phyloP scores from a whole-genome alignment of 2,888 invertebrate genomes.

The Melanostoma mellinum region DNA sequence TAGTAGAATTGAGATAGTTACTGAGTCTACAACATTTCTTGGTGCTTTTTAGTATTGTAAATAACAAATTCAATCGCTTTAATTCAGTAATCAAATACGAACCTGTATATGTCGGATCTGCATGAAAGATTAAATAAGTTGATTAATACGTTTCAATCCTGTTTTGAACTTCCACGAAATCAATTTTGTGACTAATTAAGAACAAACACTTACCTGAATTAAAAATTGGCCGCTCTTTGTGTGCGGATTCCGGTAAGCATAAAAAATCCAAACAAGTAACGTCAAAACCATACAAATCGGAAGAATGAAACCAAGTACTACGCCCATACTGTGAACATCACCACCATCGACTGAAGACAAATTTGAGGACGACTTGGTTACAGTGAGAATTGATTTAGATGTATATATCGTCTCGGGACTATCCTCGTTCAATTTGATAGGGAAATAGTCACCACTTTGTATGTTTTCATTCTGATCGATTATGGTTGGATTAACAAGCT shows the following conservation, averaged over 20 bases:
- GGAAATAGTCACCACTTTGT: conserved; percentile 32
- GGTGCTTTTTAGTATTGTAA: conserved; percentile 15
- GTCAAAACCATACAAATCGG: conserved; percentile 87
- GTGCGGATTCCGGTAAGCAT: conserved; percentile 98
- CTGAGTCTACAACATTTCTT: conserved; percentile 25
- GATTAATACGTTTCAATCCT: conserved; percentile 35
- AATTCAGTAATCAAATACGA: conserved; percentile 74
- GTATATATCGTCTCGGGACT: conserved; percentile 36
- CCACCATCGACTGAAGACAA: conserved; percentile 53
- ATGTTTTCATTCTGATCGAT: conserved; percentile 21
- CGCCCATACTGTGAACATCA: conserved; percentile 78
- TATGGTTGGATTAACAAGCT: conserved; percentile 52
- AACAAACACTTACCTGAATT: conserved; percentile 89
- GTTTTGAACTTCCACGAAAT: conserved; percentile 13
- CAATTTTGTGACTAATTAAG: neutral
- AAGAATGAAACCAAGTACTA: conserved; percentile 87
- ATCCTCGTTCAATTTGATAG: conserved; percentile 43
- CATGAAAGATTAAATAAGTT: conserved; percentile 76
- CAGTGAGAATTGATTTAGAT: conserved; percentile 45
- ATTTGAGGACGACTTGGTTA: conserved; percentile 50
- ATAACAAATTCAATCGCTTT: conserved; percentile 39
- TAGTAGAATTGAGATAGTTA: too few species aligned
- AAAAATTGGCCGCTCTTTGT: conserved; percentile 97
- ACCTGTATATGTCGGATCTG: conserved; percentile 82
- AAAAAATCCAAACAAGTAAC: conserved; percentile 91